Percentiles rank a stretch among this genome's conserved stretches.
Evolutionary conservation across 2,113 vertebrate genomes (phyloP).

Genomic region (Ptilonorhynchus violaceus): DNA sequence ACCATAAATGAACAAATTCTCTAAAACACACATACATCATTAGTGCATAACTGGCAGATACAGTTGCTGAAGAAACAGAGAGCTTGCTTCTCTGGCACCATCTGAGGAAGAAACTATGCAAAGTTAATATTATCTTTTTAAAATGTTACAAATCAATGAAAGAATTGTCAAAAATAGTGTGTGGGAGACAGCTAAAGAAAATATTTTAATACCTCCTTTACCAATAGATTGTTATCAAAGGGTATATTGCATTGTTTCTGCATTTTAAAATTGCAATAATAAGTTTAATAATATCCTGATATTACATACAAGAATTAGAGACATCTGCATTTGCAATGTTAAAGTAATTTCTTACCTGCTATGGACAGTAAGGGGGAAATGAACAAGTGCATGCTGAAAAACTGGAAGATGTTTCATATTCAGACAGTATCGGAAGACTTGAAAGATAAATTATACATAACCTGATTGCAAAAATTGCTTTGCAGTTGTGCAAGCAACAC

Average conservation of each 20-base stretch:
- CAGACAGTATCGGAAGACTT: neutral
- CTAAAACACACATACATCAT: neutral
- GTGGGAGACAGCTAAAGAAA: neutral
- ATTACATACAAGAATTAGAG: neutral
- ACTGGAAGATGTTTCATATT: neutral
- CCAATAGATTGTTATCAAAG: neutral
- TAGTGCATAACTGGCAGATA: neutral
- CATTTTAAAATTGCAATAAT: neutral
- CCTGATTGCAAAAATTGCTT: neutral
- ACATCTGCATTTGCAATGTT: neutral
- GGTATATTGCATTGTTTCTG: neutral
- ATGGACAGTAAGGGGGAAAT: neutral
- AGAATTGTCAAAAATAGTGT: neutral
- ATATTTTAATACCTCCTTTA: neutral
- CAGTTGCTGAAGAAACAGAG: neutral
- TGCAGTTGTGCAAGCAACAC: neutral
- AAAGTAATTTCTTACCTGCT: neutral
- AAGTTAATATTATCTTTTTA: neutral
- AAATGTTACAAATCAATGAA: neutral
- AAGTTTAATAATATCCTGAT: neutral
- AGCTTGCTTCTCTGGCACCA: neutral
- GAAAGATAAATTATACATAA: neutral
- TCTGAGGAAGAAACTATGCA: neutral
- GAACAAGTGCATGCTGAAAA: neutral
- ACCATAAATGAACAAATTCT: neutral